These are phyloP conservation scores for Penaeus monodon DNA, from an alignment of 2,888 invertebrate species.

Conservation along the genomic window DNA sequence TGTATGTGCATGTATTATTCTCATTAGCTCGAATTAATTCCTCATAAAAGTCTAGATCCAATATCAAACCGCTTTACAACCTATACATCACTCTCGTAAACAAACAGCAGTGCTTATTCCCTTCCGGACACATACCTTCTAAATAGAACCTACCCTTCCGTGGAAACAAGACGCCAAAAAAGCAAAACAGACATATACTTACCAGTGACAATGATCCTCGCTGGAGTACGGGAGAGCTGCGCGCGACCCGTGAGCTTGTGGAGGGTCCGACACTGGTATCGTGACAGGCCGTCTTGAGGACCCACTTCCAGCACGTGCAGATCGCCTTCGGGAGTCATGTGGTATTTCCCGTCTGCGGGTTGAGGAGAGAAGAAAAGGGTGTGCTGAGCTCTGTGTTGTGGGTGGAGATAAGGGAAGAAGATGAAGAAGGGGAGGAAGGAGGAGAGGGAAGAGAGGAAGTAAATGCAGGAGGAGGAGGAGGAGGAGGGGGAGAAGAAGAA, in stretches of 20 bases:
- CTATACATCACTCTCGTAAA: no score
- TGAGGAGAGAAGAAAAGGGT: no score
- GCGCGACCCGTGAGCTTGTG: conserved; percentile 40
- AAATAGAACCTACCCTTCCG: background rate
- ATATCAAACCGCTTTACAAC: no score
- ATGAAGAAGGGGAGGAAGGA: background rate
- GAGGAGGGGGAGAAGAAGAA: background rate
- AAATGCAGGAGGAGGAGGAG: background rate
- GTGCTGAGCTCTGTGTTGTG: no score
- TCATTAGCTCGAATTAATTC: no score
- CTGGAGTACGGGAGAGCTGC: conserved; percentile 37
- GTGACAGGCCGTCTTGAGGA: conserved; percentile 43
- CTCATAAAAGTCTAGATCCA: no score
- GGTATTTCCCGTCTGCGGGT: conserved; percentile 42
- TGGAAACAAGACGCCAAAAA: background rate
- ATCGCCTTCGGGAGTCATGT: conserved; percentile 34
- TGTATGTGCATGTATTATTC: no score
- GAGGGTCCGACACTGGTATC: conserved; percentile 49
- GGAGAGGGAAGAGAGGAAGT: background rate
- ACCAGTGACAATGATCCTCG: conserved; percentile 43
- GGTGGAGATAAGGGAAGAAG: no score
- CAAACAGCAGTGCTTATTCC: no score
- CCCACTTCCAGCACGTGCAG: conserved; percentile 44
- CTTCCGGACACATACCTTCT: no score
- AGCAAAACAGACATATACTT: background rate